A percentile compares a stretch with the other conserved stretches of the same genome.
These are phyloP conservation scores for Muschampia plurimacula DNA, from an alignment of 2,888 invertebrate species.

Conservation along the genomic window DNA sequence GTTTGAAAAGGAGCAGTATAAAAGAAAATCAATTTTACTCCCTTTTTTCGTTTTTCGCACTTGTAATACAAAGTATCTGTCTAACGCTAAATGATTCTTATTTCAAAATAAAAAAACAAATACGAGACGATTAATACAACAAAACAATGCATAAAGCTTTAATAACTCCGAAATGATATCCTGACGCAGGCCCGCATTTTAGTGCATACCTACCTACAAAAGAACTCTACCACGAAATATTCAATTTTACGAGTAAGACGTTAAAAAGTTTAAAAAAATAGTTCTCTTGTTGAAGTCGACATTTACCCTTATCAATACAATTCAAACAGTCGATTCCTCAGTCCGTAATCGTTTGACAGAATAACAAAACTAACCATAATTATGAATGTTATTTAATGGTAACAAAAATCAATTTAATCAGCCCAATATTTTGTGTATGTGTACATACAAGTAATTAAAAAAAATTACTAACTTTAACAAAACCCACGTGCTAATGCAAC, in stretches of 20 bases:
- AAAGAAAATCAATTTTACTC: no score
- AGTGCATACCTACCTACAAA: conserved; percentile 63
- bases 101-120: no score
- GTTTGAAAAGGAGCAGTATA: no score
- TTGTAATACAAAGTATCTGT: no score
- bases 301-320: conserved; percentile 72
- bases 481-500: conserved; percentile 35
- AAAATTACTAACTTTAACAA: background rate
- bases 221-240: conserved; percentile 66
- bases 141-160: no score
- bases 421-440: conserved; percentile 20
- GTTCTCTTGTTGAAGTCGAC: conserved; percentile 73
- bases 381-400: conserved; percentile 42
- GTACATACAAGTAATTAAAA: conserved; percentile 23
- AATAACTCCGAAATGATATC: background rate
- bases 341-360: conserved; percentile 63
- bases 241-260: conserved; percentile 59
- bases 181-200: conserved; percentile 13
- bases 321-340: conserved; percentile 79
- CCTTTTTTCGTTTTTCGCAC: no score
- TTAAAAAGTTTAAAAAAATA: conserved; percentile 85
- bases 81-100: no score
- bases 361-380: conserved; percentile 51
- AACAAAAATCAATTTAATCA: conserved; percentile 39
- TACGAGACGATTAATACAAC: background rate